These are phyloP conservation scores for Drosophila merina DNA, from an alignment of 2,888 invertebrate genomes.

Conservation along the genomic window DNA sequence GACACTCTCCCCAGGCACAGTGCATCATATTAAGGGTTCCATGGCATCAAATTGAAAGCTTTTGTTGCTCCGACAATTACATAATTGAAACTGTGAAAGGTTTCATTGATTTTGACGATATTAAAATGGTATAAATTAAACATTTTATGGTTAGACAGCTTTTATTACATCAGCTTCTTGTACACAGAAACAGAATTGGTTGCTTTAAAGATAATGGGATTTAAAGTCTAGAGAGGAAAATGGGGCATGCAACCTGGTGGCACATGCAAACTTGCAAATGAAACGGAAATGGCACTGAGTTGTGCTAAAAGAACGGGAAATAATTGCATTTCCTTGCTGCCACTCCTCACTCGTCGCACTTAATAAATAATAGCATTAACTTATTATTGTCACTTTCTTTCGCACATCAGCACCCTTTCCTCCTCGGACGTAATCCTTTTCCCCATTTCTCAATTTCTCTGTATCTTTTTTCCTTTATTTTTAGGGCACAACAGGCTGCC, in stretches of 20 bases:
- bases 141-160: background rate
- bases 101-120: background rate
- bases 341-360: constrained; percentile 43
- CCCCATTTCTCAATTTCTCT: constrained; percentile 1
- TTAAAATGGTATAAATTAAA: background rate
- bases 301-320: constrained; percentile 29
- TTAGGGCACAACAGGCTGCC: constrained; percentile 86
- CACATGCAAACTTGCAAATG: constrained; percentile 57
- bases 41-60: background rate
- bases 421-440: background rate
- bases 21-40: constrained; percentile 6
- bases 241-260: background rate
- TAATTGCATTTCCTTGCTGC: constrained; percentile 67
- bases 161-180: background rate
- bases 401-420: constrained; percentile 7
- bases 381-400: constrained; percentile 54
- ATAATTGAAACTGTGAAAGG: background rate
- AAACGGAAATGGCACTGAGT: constrained; percentile 53
- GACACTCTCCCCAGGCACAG: constrained; percentile 17
- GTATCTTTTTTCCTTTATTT: constrained; percentile 37
- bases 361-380: constrained; percentile 68
- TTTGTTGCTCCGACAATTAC: background rate
- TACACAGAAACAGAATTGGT: background rate
- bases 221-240: background rate
- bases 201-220: background rate